Evolutionary conservation across 2,113 vertebrate genomes (phyloP), one percentile per base, ranked within the genome.

Genomic region (Empidonax traillii): DNA sequence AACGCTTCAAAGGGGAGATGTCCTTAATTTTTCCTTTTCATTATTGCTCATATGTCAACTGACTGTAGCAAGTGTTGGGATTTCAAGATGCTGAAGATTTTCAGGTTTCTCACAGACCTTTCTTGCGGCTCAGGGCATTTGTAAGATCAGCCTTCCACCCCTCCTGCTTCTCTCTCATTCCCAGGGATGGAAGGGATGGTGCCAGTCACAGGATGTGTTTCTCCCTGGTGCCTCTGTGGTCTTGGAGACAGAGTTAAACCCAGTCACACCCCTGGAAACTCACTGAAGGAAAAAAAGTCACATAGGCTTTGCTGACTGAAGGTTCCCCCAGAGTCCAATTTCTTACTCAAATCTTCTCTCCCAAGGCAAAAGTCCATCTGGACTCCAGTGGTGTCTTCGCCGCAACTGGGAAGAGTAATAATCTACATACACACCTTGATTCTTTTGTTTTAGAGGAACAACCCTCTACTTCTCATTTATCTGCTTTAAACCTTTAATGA

Each of bases 221-320:
- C 65, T 61, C 25, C 49, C 31, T 0, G 0, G 18, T 27, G 35
- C 15, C 39, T 58, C 76, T 20, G n/a, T 0, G 0, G 25, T 8
- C 51, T 13, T 23, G 49, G 46, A 85, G 66, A 43, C 58, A 58
- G 21, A 49, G 51, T 33, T 61, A 41, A 71, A 55, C 0, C 8
- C 73, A 73, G 49, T 4, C 49, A 46, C 30, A 73, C 9, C 78
- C 22, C 4, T 9, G 59, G 63, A 89, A 53, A 59, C 19, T 65
- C 71, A 28, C 55, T n/a, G 63, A 68, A 61, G 47, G 30, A 58
- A 89, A 12, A 17, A 30, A 61, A 53, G 35, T 14, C 58, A 62
- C 3, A 0, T 3, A 77, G 39, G 33, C 22, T 75, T 73, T 93
- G 39, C 46, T 63, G 55, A 18, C 37, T 67, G 37, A 89, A 62